A percentile compares a stretch with the other conserved stretches of the same genome.
phyloP scores from a whole-genome alignment of 2,888 invertebrate species.

The Epinotia brunnichana region DNA sequence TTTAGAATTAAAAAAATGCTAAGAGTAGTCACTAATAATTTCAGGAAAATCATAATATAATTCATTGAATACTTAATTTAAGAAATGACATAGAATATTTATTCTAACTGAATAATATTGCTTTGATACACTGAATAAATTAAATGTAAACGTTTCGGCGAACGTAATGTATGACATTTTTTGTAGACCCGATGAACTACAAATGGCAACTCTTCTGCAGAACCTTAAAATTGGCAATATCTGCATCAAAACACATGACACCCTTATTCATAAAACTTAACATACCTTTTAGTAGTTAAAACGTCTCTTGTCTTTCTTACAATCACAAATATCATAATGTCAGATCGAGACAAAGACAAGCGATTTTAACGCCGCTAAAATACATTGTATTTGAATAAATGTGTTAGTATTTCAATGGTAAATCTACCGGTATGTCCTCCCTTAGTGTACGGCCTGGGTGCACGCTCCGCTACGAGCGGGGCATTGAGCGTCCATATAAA shows the following conservation, averaged over 20 bases:
- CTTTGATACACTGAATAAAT: conserved; percentile 25
- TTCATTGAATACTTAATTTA: not conserved
- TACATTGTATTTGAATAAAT: not conserved
- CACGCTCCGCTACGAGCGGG: too few species aligned
- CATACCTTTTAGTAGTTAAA: too few species aligned
- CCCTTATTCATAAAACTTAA: not conserved
- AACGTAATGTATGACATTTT: not conserved
- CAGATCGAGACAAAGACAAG: too few species aligned
- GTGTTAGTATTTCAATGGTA: not conserved
- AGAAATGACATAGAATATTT: conserved; percentile 18
- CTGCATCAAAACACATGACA: not conserved
- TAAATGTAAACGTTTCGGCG: conserved; percentile 12
- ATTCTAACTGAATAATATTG: conserved; percentile 23
- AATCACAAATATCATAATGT: too few species aligned
- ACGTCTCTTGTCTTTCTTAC: too few species aligned
- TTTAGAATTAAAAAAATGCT: not conserved
- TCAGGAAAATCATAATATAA: not conserved
- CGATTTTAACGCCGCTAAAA: not conserved
- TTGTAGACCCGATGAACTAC: conserved; percentile 1
- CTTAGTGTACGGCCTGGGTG: too few species aligned
- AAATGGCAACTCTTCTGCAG: not conserved
- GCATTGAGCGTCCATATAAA: too few species aligned
- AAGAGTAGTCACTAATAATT: not conserved
- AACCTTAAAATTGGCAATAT: conserved; percentile 14
- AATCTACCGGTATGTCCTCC: not conserved